These are phyloP conservation scores for Oryzias melastigma DNA, from an alignment of 2,113 vertebrate species.

Conservation along the genomic window DNA sequence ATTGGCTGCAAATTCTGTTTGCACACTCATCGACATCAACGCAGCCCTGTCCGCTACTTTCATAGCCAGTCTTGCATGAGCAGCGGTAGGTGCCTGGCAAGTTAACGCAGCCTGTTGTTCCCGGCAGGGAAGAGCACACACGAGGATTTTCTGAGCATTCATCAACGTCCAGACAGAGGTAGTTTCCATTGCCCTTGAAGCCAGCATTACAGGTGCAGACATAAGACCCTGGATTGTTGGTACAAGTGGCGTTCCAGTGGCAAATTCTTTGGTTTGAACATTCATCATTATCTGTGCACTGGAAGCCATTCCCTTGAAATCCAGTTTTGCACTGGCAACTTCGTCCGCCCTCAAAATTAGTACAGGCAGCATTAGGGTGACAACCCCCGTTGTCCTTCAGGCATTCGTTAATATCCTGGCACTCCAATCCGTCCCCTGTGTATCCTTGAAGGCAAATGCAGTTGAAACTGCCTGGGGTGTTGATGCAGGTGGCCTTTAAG, in stretches of 20 bases:
- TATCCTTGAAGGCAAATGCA: slow-evolving; percentile 76
- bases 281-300: slow-evolving; percentile 77
- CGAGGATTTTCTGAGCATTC: slow-evolving; percentile 77
- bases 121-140: slow-evolving; percentile 68
- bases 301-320: slow-evolving; percentile 73
- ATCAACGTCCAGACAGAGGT: slow-evolving; percentile 81
- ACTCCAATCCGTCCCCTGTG: slow-evolving; percentile 70
- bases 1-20: slow-evolving; percentile 69
- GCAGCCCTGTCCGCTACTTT: slow-evolving; percentile 72
- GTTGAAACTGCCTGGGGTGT: slow-evolving; percentile 75
- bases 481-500: slow-evolving; percentile 66
- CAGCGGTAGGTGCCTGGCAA: slow-evolving; percentile 77
- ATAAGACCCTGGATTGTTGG: slow-evolving; percentile 79
- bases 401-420: slow-evolving; percentile 80
- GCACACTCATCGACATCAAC: slow-evolving; percentile 80
- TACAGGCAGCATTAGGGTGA: slow-evolving; percentile 69
- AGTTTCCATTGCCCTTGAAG: slow-evolving; percentile 83
- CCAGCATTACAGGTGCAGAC: slow-evolving; percentile 78
- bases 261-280: slow-evolving; percentile 64
- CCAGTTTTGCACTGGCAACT: slow-evolving; percentile 74
- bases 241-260: slow-evolving; percentile 84
- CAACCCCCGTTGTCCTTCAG: slow-evolving; percentile 75
- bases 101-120: slow-evolving; percentile 79
- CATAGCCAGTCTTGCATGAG: slow-evolving; percentile 73
- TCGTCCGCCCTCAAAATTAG: slow-evolving; percentile 72